Conservation (phyloP, 64 coral and sea anemone species). For the Hydrozoanthus tunicans region DNA sequence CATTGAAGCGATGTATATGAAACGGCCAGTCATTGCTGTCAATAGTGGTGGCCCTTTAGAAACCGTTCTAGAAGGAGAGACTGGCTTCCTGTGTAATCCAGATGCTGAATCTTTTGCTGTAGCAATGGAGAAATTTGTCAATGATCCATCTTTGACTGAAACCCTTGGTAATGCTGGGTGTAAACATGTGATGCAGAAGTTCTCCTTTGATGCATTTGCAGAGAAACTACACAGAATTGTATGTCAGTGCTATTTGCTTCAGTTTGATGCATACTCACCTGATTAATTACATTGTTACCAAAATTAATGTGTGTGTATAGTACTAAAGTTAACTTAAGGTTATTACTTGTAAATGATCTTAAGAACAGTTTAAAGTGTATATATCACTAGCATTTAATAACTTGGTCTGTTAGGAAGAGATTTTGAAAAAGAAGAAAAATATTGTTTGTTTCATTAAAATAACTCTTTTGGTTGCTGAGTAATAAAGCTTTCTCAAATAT, state of each 20-base stretch:
- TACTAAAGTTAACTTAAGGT: too few species aligned
- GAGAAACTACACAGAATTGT: slow-evolving; percentile 86
- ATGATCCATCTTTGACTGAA: slow-evolving; percentile 54
- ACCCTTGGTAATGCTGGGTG: slow-evolving; percentile 74
- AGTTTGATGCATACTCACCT: slow-evolving; percentile 85
- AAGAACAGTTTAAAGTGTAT: too few species aligned
- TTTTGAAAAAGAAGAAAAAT: too few species aligned
- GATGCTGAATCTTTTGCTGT: slow-evolving; percentile 91
- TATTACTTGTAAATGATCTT: too few species aligned
- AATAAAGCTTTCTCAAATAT: too few species aligned
- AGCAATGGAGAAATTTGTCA: slow-evolving; percentile 88
- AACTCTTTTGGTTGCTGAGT: too few species aligned
- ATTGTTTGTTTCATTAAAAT: too few species aligned
- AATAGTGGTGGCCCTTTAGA: slow-evolving; percentile 95
- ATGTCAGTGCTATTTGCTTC: slow-evolving; percentile 86
- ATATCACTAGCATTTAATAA: too few species aligned
- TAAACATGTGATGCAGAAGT: slow-evolving; percentile 81
- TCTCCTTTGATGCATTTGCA: slow-evolving; percentile 97
- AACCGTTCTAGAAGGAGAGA: slow-evolving; percentile 75
- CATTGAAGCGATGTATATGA: slow-evolving; percentile 97
- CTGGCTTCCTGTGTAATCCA: slow-evolving; percentile 89
- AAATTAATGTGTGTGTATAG: too few species aligned
- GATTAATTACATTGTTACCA: slow-evolving; percentile 41
- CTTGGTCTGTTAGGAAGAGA: too few species aligned
- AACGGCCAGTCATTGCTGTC: slow-evolving; percentile 91